Conservation (phyloP, 2,113 vertebrate species). For the Manacus vitellinus region DNA sequence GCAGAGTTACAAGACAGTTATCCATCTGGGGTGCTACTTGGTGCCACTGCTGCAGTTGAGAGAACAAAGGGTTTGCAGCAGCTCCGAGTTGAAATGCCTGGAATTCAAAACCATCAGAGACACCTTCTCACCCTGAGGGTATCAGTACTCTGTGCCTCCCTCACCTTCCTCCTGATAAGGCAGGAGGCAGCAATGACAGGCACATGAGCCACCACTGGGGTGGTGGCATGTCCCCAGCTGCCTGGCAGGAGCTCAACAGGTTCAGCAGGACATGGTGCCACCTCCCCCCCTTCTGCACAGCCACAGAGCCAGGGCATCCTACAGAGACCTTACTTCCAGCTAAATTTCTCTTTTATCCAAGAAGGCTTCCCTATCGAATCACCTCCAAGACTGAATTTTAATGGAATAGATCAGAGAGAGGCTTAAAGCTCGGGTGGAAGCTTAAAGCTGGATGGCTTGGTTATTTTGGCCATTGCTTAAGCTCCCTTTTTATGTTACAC, state of each 20-base stretch:
- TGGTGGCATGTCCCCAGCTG: background rate
- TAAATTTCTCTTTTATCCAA: background rate
- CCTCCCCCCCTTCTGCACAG: background rate
- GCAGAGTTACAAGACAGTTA: background rate
- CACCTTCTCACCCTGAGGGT: background rate
- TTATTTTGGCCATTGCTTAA: slow-evolving; percentile 25
- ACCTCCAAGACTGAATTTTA: slow-evolving; percentile 3
- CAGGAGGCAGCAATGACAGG: background rate
- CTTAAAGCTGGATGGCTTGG: slow-evolving; percentile 5
- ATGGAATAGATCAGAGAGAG: slow-evolving; percentile 36
- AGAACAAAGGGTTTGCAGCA: background rate
- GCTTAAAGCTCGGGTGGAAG: background rate
- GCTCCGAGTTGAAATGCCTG: background rate
- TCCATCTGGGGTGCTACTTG: background rate
- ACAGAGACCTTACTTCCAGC: background rate
- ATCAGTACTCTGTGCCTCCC: background rate
- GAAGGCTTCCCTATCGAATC: background rate
- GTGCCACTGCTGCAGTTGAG: background rate
- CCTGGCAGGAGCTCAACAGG: background rate
- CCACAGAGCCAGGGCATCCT: background rate
- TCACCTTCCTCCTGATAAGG: background rate
- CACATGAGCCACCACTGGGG: accelerated
- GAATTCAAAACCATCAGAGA: background rate
- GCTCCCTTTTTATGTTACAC: slow-evolving; percentile 8
- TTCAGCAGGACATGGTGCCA: background rate